Conservation (phyloP, 1,140 invertebrate genomes). For the Microplitis demolitor region DNA sequence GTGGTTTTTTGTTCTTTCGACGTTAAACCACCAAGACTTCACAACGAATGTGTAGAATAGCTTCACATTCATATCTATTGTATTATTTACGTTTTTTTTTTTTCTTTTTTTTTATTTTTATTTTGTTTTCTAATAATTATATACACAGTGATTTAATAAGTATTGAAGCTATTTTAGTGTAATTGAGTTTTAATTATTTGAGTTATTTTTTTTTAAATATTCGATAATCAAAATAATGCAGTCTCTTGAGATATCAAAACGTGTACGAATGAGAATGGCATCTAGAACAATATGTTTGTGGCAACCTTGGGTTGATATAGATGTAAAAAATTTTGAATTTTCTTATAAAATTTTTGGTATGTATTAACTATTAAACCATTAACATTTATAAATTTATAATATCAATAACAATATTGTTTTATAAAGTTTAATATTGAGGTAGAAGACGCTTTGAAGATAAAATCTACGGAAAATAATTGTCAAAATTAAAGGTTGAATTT, state of each 20-base stretch:
- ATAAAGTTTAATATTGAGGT: too few species aligned
- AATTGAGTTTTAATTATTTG: not conserved
- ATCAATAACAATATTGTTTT: not conserved
- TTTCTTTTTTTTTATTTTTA: not conserved
- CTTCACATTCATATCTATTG: not conserved
- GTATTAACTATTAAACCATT: not conserved
- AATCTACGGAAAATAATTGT: not conserved
- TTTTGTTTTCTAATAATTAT: not conserved
- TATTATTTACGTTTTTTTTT: not conserved
- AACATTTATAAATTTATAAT: not conserved
- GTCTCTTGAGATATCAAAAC: slow-evolving; percentile 22
- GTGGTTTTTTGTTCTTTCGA: slow-evolving; percentile 15
- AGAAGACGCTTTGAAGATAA: not conserved
- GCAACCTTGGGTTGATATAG: slow-evolving; percentile 53
- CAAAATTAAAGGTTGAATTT: not conserved
- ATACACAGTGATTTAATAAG: not conserved
- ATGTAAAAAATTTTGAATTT: slow-evolving; percentile 36
- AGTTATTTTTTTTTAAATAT: not conserved
- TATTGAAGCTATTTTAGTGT: not conserved
- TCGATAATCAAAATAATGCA: not conserved
- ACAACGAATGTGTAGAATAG: not conserved
- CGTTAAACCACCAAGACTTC: not conserved
- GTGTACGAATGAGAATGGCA: slow-evolving; percentile 45
- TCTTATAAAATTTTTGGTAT: slow-evolving; percentile 40
- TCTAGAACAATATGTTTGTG: slow-evolving; percentile 46